These are phyloP conservation scores for Brachynemurus nebulosus DNA, from an alignment of 2,888 invertebrate genomes.

Conservation along the genomic window DNA sequence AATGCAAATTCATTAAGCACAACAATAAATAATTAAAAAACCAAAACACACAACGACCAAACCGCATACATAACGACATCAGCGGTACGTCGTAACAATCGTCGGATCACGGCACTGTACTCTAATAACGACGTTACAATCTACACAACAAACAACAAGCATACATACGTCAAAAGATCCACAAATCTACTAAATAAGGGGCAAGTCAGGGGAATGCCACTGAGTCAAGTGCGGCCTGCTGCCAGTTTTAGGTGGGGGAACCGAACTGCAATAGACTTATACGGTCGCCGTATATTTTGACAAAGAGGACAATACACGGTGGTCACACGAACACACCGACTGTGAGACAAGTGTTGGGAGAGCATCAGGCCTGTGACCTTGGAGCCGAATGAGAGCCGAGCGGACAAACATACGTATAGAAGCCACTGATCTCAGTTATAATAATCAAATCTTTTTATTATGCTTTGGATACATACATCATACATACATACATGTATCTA, in stretches of 20 bases:
- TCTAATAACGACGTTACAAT: not conserved
- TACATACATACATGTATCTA: no score
- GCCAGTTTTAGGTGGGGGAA: constrained; percentile 2
- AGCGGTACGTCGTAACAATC: not conserved
- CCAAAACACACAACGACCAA: not conserved
- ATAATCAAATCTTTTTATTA: no score
- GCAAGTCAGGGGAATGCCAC: constrained; percentile 4
- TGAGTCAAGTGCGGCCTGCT: constrained; percentile 6
- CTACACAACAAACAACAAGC: not conserved
- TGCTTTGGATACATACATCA: no score
- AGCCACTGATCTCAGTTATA: no score
- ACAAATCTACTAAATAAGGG: constrained; percentile 2
- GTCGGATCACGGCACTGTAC: no score
- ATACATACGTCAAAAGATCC: no score
- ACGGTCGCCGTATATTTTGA: not conserved
- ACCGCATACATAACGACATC: not conserved
- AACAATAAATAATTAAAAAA: not conserved
- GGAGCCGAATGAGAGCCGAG: no score
- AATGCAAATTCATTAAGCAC: no score
- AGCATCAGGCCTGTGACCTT: constrained; percentile 7
- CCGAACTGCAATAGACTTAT: not conserved
- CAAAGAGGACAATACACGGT: not conserved
- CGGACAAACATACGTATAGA: no score
- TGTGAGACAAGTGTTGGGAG: not conserved
- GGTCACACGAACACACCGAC: not conserved